These are phyloP conservation scores for Acleris laterana DNA, from an alignment of 2,888 invertebrate genomes.

Conservation along the genomic window DNA sequence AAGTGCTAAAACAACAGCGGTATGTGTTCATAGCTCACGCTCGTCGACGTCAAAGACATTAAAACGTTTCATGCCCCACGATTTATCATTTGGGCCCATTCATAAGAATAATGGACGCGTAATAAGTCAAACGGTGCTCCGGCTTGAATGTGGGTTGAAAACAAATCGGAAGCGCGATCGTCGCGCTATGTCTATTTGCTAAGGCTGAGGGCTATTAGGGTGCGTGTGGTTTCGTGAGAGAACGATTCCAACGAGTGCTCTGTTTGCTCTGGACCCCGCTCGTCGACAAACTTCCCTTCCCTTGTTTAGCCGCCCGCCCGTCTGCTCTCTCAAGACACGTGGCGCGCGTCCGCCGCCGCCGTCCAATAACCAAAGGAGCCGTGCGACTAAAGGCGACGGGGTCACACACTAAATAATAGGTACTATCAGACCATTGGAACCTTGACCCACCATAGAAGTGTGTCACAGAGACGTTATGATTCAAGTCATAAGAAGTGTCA, in stretches of 20 bases:
- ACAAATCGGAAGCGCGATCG: slow-evolving; percentile 32
- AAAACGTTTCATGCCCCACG: too few relatives aligned
- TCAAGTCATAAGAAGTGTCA: too few relatives aligned
- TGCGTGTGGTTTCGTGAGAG: slow-evolving; percentile 41
- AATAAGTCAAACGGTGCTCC: slow-evolving; percentile 25
- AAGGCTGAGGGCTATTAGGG: slow-evolving; percentile 43
- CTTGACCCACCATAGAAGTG: too few relatives aligned
- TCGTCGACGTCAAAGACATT: too few relatives aligned
- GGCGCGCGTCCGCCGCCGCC: background rate
- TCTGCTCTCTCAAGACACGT: slow-evolving; percentile 39
- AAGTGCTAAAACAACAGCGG: slow-evolving; percentile 3
- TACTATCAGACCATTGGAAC: too few relatives aligned
- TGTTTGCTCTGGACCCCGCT: slow-evolving; percentile 62
- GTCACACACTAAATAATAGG: too few relatives aligned
- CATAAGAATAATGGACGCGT: background rate
- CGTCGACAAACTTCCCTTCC: slow-evolving; percentile 50
- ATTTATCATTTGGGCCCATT: background rate
- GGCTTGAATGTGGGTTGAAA: slow-evolving; percentile 22
- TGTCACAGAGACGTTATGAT: too few relatives aligned
- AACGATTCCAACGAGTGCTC: slow-evolving; percentile 46
- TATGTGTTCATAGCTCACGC: background rate
- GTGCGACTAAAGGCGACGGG: too few relatives aligned
- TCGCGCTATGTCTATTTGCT: slow-evolving; percentile 42
- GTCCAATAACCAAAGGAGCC: slow-evolving; percentile 7
- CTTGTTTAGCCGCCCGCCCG: slow-evolving; percentile 59